Evolutionary conservation across 2,888 invertebrate genomes (phyloP).

Genomic region (Caenorhabditis afra): DNA sequence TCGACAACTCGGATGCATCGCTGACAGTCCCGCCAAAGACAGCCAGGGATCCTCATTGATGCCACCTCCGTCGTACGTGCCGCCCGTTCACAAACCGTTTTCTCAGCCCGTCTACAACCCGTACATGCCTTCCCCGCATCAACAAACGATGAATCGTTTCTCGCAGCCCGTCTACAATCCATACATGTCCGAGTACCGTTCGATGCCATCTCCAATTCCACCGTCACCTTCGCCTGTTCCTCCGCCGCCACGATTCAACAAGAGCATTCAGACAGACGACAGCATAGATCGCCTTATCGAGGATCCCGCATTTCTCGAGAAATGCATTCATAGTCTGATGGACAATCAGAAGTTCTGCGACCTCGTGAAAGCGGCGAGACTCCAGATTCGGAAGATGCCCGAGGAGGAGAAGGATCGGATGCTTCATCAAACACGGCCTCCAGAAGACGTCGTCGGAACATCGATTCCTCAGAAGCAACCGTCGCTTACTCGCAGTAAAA

Average conservation of each 20-base stretch:
- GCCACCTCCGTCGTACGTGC: not conserved
- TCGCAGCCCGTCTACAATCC: conserved; percentile 1
- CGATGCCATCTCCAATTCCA: not conserved
- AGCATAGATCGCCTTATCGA: not conserved
- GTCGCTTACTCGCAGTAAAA: no score
- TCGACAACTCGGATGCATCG: not conserved
- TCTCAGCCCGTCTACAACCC: conserved; percentile 7
- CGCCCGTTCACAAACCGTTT: not conserved
- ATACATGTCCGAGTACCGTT: not conserved
- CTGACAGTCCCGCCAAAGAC: not conserved
- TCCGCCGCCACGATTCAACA: not conserved
- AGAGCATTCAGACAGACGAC: conserved; percentile 11
- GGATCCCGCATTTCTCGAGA: not conserved
- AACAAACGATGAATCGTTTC: not conserved
- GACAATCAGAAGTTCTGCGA: not conserved
- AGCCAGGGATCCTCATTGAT: not conserved
- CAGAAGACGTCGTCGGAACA: no score
- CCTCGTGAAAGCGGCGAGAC: not conserved
- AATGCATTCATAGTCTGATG: conserved; percentile 2
- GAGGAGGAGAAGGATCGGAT: not conserved
- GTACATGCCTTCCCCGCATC: not conserved
- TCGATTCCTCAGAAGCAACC: no score
- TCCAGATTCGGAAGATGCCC: not conserved
- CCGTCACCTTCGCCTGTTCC: not conserved
- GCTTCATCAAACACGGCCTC: no score